Conservation (phyloP, 2,888 invertebrate species). For the Acanthoscelides obtectus region DNA sequence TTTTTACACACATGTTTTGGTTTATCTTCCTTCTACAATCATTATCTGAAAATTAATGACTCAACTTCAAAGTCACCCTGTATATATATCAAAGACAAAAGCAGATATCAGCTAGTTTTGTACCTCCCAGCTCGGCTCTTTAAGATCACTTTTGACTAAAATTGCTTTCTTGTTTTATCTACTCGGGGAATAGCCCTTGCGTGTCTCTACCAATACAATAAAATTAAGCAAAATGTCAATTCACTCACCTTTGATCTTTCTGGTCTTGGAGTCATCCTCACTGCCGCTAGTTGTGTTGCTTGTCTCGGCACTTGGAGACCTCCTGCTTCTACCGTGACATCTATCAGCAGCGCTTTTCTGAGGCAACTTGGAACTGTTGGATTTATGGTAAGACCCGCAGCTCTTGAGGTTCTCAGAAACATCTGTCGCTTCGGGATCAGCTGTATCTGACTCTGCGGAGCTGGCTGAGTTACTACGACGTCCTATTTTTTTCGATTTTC, state of each 20-base stretch:
- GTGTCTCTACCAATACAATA: no score
- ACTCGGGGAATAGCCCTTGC: no score
- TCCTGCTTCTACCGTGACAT: slow-evolving; percentile 24
- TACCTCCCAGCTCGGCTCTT: no score
- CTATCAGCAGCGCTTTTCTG: slow-evolving; percentile 30
- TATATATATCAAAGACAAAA: no score
- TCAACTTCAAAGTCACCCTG: no score
- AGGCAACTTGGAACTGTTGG: slow-evolving; percentile 36
- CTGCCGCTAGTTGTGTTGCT: slow-evolving; percentile 39
- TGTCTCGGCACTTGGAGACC: slow-evolving; percentile 48
- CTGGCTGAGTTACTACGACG: slow-evolving; percentile 49
- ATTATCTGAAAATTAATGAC: no score
- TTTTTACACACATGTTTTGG: no score
- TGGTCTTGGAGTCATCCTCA: slow-evolving; percentile 39
- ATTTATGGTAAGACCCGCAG: slow-evolving; percentile 36
- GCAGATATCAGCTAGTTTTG: no score
- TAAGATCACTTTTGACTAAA: no score
- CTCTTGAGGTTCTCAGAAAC: slow-evolving; percentile 40
- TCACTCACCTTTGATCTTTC: slow-evolving; percentile 27
- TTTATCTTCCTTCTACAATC: no score
- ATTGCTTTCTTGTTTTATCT: no score
- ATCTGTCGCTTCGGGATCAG: slow-evolving; percentile 47
- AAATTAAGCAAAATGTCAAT: no score
- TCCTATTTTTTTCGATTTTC: slow-evolving; percentile 21
- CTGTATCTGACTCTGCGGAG: slow-evolving; percentile 46